phyloP scores from a whole-genome alignment of 2,888 invertebrate species.

The Cylloceria caligata region DNA sequence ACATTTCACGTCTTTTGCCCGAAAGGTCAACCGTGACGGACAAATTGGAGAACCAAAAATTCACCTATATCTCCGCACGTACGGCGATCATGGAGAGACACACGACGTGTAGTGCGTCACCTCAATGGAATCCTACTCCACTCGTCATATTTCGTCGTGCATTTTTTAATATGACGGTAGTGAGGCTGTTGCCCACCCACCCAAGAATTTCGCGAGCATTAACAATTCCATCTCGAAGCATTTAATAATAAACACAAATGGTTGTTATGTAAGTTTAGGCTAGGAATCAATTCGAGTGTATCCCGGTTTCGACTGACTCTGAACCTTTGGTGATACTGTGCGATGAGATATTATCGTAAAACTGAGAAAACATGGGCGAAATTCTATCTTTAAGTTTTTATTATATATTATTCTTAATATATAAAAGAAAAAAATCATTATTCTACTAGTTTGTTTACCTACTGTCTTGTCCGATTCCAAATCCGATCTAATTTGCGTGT shows the following conservation, averaged over 20 bases:
- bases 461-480: not conserved
- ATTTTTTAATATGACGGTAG: slow-evolving; percentile 33
- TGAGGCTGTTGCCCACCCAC: not conserved
- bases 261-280: slow-evolving; percentile 74
- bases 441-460: slow-evolving; percentile 49
- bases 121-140: slow-evolving; percentile 50
- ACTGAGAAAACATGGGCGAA: slow-evolving; percentile 66
- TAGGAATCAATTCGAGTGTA: slow-evolving; percentile 74
- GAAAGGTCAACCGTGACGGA: too few relatives aligned
- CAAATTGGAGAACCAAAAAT: too few relatives aligned
- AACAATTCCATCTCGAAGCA: slow-evolving; percentile 58
- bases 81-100: too few relatives aligned
- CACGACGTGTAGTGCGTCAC: too few relatives aligned
- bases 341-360: slow-evolving; percentile 68
- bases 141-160: slow-evolving; percentile 53
- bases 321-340: slow-evolving; percentile 73
- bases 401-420: slow-evolving; percentile 80
- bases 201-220: slow-evolving; percentile 37
- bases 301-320: slow-evolving; percentile 76
- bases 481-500: slow-evolving; percentile 4
- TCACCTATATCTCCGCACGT: too few relatives aligned
- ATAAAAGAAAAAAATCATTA: slow-evolving; percentile 69
- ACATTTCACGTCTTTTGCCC: too few relatives aligned
- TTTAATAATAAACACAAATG: slow-evolving; percentile 66
- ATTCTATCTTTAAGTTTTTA: slow-evolving; percentile 80